A percentile compares a stretch with the other conserved stretches of the same genome.
Conservation (phyloP, 2,113 vertebrate genomes). For the Tupaia tana region DNA sequence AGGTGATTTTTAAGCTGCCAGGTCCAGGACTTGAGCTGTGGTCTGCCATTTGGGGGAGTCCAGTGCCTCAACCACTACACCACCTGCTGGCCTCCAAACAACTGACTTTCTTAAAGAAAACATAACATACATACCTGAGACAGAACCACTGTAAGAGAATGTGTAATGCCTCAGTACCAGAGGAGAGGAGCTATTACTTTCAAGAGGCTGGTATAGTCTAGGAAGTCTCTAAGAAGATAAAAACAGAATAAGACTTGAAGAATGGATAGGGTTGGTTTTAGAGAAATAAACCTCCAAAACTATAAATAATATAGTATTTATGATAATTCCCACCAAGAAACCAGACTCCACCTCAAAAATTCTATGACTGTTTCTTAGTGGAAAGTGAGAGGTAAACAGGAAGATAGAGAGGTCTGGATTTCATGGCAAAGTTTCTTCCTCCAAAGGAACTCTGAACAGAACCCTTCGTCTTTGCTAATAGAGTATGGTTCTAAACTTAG, state of each 20-base stretch:
- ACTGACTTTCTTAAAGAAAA: not conserved
- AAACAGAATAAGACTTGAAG: not conserved
- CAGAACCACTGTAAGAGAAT: not conserved
- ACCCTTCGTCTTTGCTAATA: not conserved
- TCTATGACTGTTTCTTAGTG: not conserved
- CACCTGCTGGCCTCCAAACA: not conserved
- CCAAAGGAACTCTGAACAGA: slow-evolving; percentile 3
- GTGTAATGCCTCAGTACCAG: too few species aligned
- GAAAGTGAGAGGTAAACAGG: not conserved
- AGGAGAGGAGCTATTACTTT: too few species aligned
- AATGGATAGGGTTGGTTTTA: not conserved
- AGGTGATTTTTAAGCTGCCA: too few species aligned
- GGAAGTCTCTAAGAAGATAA: not conserved
- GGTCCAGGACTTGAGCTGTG: too few species aligned
- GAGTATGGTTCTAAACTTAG: not conserved
- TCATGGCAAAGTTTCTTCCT: slow-evolving; percentile 3
- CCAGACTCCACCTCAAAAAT: not conserved
- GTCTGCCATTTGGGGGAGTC: too few species aligned
- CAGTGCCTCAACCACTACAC: too few species aligned
- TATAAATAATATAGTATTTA: not conserved
- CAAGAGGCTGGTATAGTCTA: not conserved
- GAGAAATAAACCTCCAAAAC: not conserved
- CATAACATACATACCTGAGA: not conserved
- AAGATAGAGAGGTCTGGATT: not conserved
- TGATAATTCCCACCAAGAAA: not conserved